These are phyloP conservation scores for Aphaenogaster rudis DNA, from an alignment of 1,140 invertebrate species.

Conservation along the genomic window DNA sequence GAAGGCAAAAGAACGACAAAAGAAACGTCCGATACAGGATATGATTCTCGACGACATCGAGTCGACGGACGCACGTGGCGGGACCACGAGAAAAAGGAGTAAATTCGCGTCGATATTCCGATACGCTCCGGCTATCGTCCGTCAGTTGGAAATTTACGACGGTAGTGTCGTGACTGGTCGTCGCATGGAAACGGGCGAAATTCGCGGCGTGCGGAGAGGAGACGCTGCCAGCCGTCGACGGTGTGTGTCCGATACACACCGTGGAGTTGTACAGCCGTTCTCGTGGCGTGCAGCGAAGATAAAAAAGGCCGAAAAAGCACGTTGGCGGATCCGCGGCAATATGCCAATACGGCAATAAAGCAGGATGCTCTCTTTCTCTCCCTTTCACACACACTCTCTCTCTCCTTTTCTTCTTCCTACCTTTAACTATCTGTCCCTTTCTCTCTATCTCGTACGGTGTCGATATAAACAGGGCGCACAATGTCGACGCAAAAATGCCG, in stretches of 20 bases:
- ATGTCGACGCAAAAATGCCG: constrained; percentile 76
- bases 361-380: neutral
- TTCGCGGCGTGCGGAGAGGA: constrained; percentile 33
- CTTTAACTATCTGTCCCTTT: neutral
- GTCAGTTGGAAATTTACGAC: constrained; percentile 58
- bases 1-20: neutral
- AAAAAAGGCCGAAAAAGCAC: constrained; percentile 61
- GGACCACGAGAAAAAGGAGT: constrained; percentile 32
- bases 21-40: constrained; percentile 2
- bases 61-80: neutral
- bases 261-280: constrained; percentile 37
- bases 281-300: constrained; percentile 57
- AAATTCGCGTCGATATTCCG: constrained; percentile 59
- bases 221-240: constrained; percentile 41
- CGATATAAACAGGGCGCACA: constrained; percentile 76
- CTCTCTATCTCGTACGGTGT: constrained; percentile 35
- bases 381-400: too few relatives aligned
- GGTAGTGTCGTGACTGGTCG: constrained; percentile 52
- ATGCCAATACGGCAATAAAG: constrained; percentile 78
- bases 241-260: constrained; percentile 39
- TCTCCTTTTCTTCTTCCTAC: neutral
- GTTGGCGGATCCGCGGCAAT: constrained; percentile 71
- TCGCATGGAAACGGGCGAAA: constrained; percentile 46
- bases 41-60: constrained; percentile 46
- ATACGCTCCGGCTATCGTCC: constrained; percentile 56